Evolutionary conservation across 1,140 invertebrate species (phyloP).

Genomic region (Oreohelix idahoensis): DNA sequence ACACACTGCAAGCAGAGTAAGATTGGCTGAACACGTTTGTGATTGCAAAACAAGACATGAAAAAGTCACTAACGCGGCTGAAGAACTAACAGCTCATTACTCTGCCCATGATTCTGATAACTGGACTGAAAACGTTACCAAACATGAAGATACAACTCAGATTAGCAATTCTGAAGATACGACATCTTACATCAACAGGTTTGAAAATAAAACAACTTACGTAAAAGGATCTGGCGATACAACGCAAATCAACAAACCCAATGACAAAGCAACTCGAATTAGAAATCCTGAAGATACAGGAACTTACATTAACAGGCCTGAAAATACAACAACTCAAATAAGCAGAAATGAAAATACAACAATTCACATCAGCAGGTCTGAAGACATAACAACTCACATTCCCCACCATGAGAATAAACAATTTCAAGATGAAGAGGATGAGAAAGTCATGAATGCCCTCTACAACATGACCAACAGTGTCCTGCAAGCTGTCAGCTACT

Average conservation of each 20-base stretch:
- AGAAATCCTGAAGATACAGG: too few relatives aligned
- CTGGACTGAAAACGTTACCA: background rate
- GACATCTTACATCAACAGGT: too few relatives aligned
- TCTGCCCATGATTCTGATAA: background rate
- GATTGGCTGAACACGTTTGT: background rate
- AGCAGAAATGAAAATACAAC: too few relatives aligned
- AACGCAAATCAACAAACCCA: too few relatives aligned
- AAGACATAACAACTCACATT: background rate
- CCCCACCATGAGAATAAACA: background rate
- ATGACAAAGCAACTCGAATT: too few relatives aligned
- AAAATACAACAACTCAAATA: too few relatives aligned
- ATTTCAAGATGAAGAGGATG: conserved; percentile 13
- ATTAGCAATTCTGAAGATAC: too few relatives aligned
- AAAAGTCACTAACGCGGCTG: background rate
- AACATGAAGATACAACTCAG: background rate
- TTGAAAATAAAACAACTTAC: too few relatives aligned
- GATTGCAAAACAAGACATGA: background rate
- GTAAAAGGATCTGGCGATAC: too few relatives aligned
- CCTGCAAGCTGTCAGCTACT: conserved; percentile 24
- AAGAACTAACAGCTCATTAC: too few relatives aligned
- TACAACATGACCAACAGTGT: conserved; percentile 37
- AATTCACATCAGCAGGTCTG: background rate
- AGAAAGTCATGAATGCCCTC: conserved; percentile 13
- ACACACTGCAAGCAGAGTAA: background rate
- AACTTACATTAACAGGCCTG: too few relatives aligned